Conservation (phyloP, 2,113 vertebrate species). For the Protomyctophum bolini region DNA sequence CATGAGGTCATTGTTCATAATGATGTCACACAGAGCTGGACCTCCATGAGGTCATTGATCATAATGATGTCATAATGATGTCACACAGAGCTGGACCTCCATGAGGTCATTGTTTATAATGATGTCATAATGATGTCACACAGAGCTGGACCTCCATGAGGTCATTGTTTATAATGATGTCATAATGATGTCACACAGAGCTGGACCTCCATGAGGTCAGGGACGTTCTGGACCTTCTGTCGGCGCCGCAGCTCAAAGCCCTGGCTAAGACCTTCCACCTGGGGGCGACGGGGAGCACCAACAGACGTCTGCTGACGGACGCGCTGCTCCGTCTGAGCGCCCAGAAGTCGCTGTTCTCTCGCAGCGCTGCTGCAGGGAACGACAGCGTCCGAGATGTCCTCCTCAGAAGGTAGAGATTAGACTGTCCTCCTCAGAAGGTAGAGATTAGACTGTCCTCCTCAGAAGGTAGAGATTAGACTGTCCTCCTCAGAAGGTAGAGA, state of each 20-base stretch:
- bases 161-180: too few species aligned
- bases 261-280: conserved; percentile 92
- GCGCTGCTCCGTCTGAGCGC: conserved; percentile 84
- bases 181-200: conserved; percentile 70
- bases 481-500: too few species aligned
- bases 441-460: too few species aligned
- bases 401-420: conserved; percentile 84
- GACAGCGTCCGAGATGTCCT: conserved; percentile 80
- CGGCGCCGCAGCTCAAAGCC: conserved; percentile 87
- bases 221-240: conserved; percentile 89
- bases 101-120: conserved; percentile 72
- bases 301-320: conserved; percentile 87
- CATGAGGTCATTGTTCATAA: too few species aligned
- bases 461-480: too few species aligned
- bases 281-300: conserved; percentile 72
- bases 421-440: too few species aligned
- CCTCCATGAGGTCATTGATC: conserved; percentile 79
- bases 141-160: conserved; percentile 72
- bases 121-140: background rate
- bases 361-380: conserved; percentile 57
- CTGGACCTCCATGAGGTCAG: conserved; percentile 85
- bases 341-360: conserved; percentile 86
- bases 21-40: conserved; percentile 79
- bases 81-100: conserved; percentile 84
- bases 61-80: background rate